Base-by-base conservation (phyloP, 53 echinoderm and acorn worm genomes). In the Patiria pectinifera region DNA sequence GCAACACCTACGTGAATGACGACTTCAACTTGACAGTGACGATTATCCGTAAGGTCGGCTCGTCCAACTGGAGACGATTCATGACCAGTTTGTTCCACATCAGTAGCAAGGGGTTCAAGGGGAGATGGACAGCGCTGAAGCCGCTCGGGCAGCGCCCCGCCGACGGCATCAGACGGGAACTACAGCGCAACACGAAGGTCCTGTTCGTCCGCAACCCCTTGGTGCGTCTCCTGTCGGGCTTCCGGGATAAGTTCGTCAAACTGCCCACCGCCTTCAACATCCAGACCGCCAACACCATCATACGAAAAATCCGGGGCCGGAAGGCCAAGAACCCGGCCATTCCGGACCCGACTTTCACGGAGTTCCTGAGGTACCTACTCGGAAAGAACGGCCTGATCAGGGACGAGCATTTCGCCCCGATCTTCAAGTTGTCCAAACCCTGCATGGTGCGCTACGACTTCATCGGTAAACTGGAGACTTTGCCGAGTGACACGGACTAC, bases 121-220 rank as follows among this genome's bases (percentile, higher is more conserved):
- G 11, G 0, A 43, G 21, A 43, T 88, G 88, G 88, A 44, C 19
- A 7, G 35, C 88, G 19, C 44, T 78, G 4, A 78, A 11, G 78
- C 2, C 19, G 14, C 1, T 88, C 16, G 7, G 47, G 3, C 6
- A 43, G 48, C 77, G 88, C 15, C 4, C 77, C 19, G 14, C 6
- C 3, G 14, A 16, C n/a, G 88, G 77, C 24, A 60, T 62, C 77
- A 58, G 35, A 21, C 61, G 59, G 61, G 18, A 35, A 23, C 45
- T 88, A 0, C 53, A 61, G 63, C 77, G 45, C 9, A 71, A 91
- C 92, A 91, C 83, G 71, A 91, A 91, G 23, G 85, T 91, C 10
- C 48, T 91, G 59, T 91, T 91, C 35, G 92, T 91, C 19, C 71
- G 92, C 48, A 69, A 91, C 69, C 92, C 92, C 5, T 62, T 91